Percentiles rank a stretch among this genome's conserved stretches.
Evolutionary conservation across 2,797 vertebrate species (phyloP).

Genomic region (Hydrocynus forskahlii): DNA sequence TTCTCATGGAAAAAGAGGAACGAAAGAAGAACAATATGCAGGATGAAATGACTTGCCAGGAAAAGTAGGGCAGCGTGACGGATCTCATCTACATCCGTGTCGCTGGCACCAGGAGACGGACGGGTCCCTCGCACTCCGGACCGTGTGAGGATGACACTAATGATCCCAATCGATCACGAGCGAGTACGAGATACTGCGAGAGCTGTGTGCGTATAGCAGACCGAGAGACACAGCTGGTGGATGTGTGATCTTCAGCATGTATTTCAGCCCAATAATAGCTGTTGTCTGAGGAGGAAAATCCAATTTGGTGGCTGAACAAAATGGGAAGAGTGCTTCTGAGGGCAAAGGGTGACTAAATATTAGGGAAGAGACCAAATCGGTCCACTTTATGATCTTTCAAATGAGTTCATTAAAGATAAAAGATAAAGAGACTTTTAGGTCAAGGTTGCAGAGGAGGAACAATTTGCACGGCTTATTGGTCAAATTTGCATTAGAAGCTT

Average conservation of each 20-base stretch:
- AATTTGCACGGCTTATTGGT: not conserved
- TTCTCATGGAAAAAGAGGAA: slow-evolving; percentile 21
- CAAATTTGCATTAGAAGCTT: slow-evolving; percentile 6
- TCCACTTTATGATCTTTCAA: not conserved
- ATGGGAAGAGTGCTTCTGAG: not conserved
- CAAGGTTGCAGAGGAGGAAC: slow-evolving; percentile 4
- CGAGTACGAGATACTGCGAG: slow-evolving; percentile 29
- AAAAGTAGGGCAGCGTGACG: slow-evolving; percentile 57
- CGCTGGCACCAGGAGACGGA: slow-evolving; percentile 32
- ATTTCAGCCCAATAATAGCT: not conserved
- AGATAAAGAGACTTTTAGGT: not conserved
- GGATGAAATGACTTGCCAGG: slow-evolving; percentile 49
- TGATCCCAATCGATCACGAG: slow-evolving; percentile 61
- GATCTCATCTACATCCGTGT: slow-evolving; percentile 47
- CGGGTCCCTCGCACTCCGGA: slow-evolving; percentile 30
- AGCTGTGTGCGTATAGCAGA: not conserved
- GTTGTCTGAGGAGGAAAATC: not conserved
- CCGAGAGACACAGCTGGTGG: not conserved
- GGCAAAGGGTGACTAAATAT: slow-evolving; percentile 1
- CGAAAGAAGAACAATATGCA: slow-evolving; percentile 20
- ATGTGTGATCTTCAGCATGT: not conserved
- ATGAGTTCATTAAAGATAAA: slow-evolving; percentile 4
- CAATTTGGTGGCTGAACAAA: not conserved
- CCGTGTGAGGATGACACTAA: slow-evolving; percentile 59
- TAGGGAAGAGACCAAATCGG: not conserved